phyloP scores from a whole-genome alignment of 1,140 invertebrate genomes.

The Calephelis virginiensis region DNA sequence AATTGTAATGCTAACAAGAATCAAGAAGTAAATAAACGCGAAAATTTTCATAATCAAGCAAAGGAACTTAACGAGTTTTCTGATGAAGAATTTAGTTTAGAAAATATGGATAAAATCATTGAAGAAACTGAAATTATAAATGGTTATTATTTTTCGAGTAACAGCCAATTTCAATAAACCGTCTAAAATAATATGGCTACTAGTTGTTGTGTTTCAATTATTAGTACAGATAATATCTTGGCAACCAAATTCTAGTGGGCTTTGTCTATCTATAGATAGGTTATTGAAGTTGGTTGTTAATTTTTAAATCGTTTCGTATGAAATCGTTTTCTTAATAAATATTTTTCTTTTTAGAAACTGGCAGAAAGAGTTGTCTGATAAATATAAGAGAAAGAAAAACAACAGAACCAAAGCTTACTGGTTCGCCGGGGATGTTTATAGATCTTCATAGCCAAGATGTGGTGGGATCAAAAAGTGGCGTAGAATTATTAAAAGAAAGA shows the following conservation, averaged over 20 bases:
- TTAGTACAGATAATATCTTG: too few relatives aligned
- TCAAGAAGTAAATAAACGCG: conserved; percentile 19
- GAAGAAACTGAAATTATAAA: conserved; percentile 49
- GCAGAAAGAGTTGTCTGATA: too few relatives aligned
- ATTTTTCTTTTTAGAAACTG: conserved; percentile 30
- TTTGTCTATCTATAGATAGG: too few relatives aligned
- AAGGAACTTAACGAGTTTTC: conserved; percentile 37
- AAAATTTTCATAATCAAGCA: conserved; percentile 29
- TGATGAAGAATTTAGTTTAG: conserved; percentile 55
- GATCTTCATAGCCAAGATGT: conserved; percentile 73
- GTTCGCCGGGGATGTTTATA: conserved; percentile 80
- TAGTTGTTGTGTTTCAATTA: too few relatives aligned
- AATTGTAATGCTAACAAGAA: conserved; percentile 17
- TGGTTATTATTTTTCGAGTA: conserved; percentile 34
- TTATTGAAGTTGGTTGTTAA: too few relatives aligned
- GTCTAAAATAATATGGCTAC: too few relatives aligned
- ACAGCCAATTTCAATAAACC: too few relatives aligned
- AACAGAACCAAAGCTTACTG: conserved; percentile 75
- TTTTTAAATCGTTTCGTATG: background rate
- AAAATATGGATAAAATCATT: conserved; percentile 59
- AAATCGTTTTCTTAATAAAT: conserved; percentile 4
- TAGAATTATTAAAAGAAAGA: conserved; percentile 80
- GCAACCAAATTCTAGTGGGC: too few relatives aligned
- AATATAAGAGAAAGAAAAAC: background rate
- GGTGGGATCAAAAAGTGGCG: conserved; percentile 59